A percentile compares a stretch with the other conserved stretches of the same genome.
Evolutionary conservation across 1,140 invertebrate species (phyloP).

Genomic region (Mesaphorura yosii): DNA sequence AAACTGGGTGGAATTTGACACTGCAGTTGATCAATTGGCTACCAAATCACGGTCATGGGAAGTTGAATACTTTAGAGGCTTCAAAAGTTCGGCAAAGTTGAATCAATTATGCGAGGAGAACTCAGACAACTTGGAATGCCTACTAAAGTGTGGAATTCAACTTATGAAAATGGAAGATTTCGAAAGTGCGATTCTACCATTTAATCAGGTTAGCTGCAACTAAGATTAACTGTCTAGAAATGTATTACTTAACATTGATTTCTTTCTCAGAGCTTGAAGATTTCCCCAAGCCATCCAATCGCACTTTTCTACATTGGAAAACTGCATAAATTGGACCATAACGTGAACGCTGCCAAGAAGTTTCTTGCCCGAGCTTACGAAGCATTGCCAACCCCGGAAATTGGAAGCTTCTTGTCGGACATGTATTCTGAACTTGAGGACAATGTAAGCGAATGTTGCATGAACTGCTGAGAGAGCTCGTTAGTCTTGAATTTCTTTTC

Average conservation of each 20-base stretch:
- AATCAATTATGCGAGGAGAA: background rate
- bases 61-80: too few species aligned
- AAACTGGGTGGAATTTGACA: background rate
- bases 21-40: too few species aligned
- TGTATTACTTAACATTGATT: background rate
- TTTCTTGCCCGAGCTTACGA: slow-evolving; percentile 16
- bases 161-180: too few species aligned
- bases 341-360: slow-evolving; percentile 6
- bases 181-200: too few species aligned
- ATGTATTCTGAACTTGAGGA: slow-evolving; percentile 9
- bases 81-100: background rate
- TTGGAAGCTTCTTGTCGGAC: slow-evolving; percentile 12
- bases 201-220: too few species aligned
- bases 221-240: too few species aligned
- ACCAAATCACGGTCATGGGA: too few species aligned
- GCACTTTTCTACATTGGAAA: slow-evolving; percentile 17
- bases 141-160: background rate
- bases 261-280: background rate
- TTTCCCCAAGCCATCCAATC: slow-evolving; percentile 6
- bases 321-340: slow-evolving; percentile 6
- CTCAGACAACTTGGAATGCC: background rate
- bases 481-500: background rate
- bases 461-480: background rate
- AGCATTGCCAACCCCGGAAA: slow-evolving; percentile 5
- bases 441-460: background rate